phyloP scores from a whole-genome alignment of 2,888 invertebrate species.

The Anthophora plumipes region DNA sequence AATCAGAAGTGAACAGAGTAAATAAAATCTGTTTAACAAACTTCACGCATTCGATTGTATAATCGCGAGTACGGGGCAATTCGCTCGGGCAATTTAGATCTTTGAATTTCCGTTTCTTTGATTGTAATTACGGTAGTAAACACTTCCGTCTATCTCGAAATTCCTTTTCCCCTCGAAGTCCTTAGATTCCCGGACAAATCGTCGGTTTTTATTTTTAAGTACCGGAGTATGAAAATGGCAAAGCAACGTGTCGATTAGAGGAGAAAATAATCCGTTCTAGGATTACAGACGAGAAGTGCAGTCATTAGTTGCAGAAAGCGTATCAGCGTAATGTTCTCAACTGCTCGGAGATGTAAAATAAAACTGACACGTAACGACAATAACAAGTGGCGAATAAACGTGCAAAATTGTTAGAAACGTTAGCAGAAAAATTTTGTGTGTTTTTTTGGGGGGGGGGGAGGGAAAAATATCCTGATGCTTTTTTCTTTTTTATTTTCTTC shows the following conservation, averaged over 20 bases:
- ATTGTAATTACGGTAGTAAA: neutral
- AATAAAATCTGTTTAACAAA: neutral
- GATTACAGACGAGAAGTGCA: neutral
- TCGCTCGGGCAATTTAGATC: neutral
- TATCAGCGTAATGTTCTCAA: too few relatives aligned
- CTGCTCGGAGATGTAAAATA: neutral
- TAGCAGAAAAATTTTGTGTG: neutral
- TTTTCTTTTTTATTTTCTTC: neutral
- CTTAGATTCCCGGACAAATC: neutral
- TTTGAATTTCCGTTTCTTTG: neutral
- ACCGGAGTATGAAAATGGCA: constrained; percentile 2
- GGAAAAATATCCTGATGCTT: neutral
- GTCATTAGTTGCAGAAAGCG: too few relatives aligned
- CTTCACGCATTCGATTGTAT: neutral
- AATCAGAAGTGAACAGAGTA: neutral
- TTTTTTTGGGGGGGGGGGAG: too few relatives aligned
- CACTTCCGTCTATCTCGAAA: constrained; percentile 1
- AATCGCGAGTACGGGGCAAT: neutral
- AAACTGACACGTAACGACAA: neutral
- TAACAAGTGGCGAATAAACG: neutral
- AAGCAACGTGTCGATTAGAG: neutral
- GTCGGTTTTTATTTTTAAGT: constrained; percentile 18
- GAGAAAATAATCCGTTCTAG: neutral
- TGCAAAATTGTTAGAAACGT: neutral
- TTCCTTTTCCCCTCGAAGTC: neutral